Conservation (phyloP, 2,113 vertebrate genomes). For the Nestor notabilis region DNA sequence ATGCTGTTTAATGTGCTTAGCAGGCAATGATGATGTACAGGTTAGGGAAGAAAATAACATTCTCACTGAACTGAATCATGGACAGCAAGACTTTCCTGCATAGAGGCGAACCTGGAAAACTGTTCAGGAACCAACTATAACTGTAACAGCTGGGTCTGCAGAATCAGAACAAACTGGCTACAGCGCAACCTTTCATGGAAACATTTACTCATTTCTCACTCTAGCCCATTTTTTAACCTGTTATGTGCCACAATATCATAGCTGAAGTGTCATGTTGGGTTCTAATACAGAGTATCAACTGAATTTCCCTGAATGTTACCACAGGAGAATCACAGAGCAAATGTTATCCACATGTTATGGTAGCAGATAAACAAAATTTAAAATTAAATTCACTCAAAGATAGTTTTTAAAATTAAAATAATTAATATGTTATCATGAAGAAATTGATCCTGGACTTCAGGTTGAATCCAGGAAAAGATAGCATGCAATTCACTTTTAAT, state of each 20-base stretch:
- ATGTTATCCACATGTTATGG: neutral
- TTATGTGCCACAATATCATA: neutral
- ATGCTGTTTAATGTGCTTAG: neutral
- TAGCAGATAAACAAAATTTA: neutral
- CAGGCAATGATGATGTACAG: accelerated
- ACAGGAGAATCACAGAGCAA: neutral
- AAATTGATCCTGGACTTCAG: neutral
- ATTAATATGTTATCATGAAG: neutral
- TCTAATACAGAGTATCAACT: neutral
- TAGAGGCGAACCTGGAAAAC: neutral
- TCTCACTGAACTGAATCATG: neutral
- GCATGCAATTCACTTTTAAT: neutral
- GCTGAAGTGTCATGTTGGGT: neutral
- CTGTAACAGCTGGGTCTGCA: neutral
- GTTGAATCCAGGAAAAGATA: neutral
- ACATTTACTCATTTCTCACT: neutral
- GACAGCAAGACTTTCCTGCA: neutral
- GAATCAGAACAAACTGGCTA: neutral
- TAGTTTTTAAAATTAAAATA: neutral
- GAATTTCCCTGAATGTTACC: neutral
- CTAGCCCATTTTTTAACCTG: neutral
- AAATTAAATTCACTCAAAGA: neutral
- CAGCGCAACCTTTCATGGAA: neutral
- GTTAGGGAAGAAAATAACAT: neutral
- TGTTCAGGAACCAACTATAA: neutral